phyloP scores from a whole-genome alignment of 1,140 invertebrate species.

The Temnothorax nylanderi region DNA sequence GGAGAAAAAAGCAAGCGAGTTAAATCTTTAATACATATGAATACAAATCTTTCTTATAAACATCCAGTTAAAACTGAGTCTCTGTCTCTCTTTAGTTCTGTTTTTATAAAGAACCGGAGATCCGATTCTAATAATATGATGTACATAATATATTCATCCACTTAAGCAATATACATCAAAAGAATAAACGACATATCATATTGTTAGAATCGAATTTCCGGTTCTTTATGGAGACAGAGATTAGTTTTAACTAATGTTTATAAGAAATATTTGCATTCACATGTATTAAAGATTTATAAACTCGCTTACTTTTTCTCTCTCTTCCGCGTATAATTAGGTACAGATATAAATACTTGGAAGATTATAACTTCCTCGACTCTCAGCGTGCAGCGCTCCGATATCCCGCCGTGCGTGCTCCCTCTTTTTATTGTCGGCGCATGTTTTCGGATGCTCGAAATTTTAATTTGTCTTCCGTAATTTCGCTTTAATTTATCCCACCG shows the following conservation, averaged over 20 bases:
- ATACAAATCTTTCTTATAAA: neutral
- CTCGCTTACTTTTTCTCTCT: neutral
- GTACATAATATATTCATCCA: too few species aligned
- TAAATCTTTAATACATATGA: neutral
- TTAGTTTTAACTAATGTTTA: neutral
- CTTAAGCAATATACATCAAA: too few species aligned
- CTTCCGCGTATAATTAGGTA: neutral
- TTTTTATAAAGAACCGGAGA: neutral
- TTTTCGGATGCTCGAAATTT: conserved; percentile 23
- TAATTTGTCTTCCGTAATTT: conserved; percentile 20
- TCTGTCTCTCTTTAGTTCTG: neutral
- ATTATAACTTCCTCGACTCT: neutral
- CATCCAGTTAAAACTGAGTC: neutral
- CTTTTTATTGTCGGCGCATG: neutral
- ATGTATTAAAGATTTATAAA: neutral
- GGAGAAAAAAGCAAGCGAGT: neutral
- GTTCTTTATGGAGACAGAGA: neutral
- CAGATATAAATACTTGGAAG: conserved; percentile 14
- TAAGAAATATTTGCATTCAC: neutral
- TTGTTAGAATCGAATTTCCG: neutral
- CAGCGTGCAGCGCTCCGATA: neutral
- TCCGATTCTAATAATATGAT: neutral
- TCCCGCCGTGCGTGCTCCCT: neutral
- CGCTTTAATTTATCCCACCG: conserved; percentile 37
- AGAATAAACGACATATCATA: neutral